A percentile compares a stretch with the other conserved stretches of the same genome.
phyloP scores from a whole-genome alignment of 2,797 vertebrate genomes.

The Aphelocoma californica region DNA sequence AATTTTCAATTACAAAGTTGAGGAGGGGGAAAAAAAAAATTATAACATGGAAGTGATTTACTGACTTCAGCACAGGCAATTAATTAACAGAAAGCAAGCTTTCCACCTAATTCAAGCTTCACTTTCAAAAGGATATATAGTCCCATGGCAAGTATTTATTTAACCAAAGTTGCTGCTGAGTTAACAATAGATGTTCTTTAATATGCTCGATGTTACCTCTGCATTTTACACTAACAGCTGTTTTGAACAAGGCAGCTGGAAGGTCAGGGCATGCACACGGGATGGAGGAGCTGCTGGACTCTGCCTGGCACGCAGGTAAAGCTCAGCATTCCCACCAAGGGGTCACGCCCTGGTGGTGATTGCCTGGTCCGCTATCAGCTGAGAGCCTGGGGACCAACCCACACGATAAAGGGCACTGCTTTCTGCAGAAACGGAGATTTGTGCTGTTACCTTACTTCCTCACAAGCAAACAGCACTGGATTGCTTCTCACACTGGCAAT shows the following conservation, averaged over 20 bases:
- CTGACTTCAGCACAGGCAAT: background rate
- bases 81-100: background rate
- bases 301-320: background rate
- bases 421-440: background rate
- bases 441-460: background rate
- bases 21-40: background rate
- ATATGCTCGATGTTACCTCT: background rate
- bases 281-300: background rate
- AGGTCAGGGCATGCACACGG: fast-evolving
- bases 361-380: background rate
- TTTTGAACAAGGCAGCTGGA: background rate
- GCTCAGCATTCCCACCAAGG: background rate
- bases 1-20: background rate
- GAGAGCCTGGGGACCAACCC: background rate
- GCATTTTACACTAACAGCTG: background rate
- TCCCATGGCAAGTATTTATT: background rate
- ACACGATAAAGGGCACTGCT: background rate
- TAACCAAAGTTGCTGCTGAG: background rate
- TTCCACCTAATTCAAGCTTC: background rate
- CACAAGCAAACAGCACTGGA: background rate
- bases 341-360: background rate
- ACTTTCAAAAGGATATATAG: background rate
- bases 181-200: background rate
- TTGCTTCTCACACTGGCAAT: background rate
- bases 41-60: background rate